Evolutionary conservation across 2,113 vertebrate species (phyloP).

Genomic region (Sylvia atricapilla): DNA sequence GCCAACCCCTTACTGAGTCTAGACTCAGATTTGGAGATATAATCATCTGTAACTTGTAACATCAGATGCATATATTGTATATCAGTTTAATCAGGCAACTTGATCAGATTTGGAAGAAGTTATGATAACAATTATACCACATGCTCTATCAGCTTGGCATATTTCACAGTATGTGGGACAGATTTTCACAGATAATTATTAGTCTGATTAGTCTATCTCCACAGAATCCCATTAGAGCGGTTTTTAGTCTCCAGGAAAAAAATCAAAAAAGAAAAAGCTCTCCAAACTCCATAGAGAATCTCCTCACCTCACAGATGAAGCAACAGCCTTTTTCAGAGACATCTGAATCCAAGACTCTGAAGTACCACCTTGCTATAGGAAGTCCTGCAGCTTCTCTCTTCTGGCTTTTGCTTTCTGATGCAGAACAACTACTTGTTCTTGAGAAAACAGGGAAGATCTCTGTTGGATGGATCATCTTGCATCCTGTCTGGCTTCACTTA

Average conservation of each 20-base stretch:
- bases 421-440: neutral
- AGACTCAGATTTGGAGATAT: conserved; percentile 10
- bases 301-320: neutral
- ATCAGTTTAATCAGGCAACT: conserved; percentile 1
- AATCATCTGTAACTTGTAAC: conserved; percentile 30
- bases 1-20: conserved; percentile 26
- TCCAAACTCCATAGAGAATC: neutral
- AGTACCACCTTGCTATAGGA: neutral
- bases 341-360: neutral
- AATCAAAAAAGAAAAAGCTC: fast-evolving
- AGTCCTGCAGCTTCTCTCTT: neutral
- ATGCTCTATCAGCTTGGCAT: neutral
- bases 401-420: neutral
- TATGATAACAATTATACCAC: neutral
- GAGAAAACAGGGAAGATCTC: neutral
- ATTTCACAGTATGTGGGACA: neutral
- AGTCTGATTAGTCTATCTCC: neutral
- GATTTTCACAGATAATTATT: neutral
- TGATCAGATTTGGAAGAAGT: conserved; percentile 31
- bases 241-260: neutral
- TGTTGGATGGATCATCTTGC: neutral
- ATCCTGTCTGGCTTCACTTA: neutral
- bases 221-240: neutral
- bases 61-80: conserved; percentile 1
- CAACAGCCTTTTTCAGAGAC: neutral